Evolutionary conservation across 1,140 invertebrate genomes (phyloP), one percentile per base, ranked within the genome.

Genomic region (Euwallacea fornicatus): DNA sequence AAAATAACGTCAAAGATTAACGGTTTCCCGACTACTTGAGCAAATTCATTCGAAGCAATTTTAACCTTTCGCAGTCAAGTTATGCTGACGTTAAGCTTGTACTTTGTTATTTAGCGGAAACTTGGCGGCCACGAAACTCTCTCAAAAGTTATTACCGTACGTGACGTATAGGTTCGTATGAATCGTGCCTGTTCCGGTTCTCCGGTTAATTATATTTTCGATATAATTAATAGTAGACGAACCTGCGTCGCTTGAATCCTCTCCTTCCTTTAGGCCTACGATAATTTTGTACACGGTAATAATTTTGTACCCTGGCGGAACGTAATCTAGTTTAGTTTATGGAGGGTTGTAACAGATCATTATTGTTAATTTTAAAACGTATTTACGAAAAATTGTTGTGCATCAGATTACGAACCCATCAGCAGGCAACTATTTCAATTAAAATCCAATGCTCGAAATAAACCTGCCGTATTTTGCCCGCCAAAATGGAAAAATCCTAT

Each of bases 221-320:
- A 66, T 66, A 66, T 66, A 66, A 66, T 66, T 66, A 58, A 66
- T 66, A 56, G 64, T 66, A 58, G 64, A 63, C 42, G 64, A 56
- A 42, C 46, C 46, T 62, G 11, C 42, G 60, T 44, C 7, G 60
- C 60, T 11, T 44, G 60, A 46, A 62, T 66, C 54, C 64, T 33
- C 42, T 13, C 46, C 42, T 44, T 66, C 64, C 64, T 66, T 58
- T 66, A 66, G 54, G 64, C 64, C 64, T 66, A 66, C 47, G 47
- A 66, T 58, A 56, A 66, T 66, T 66, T 58, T 58, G 54, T 58
- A 58, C 53, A 55, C 53, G 41, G 42, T 47, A 47, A 66, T 66
- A 66, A 66, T 66, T 66, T 56, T 66, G 16, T 58, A 66, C 42
- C 16, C 54, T 50, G 46, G 46, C 46, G 46, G 46, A 50, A 50